These are phyloP conservation scores for Gari tellinella DNA, from an alignment of 2,888 invertebrate species.

Conservation along the genomic window DNA sequence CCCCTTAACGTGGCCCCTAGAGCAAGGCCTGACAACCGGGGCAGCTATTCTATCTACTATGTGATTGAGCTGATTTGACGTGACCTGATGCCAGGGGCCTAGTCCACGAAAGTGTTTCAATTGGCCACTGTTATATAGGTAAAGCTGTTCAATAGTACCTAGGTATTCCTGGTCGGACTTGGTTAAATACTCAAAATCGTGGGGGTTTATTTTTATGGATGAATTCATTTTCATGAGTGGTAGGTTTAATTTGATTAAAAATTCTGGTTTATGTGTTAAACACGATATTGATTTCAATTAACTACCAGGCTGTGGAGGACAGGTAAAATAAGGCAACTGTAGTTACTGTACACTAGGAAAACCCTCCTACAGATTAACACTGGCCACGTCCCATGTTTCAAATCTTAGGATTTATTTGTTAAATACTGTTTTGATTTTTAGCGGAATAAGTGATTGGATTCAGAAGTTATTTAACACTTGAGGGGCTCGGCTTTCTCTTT, in stretches of 20 bases:
- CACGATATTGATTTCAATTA: constrained; percentile 31
- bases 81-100: constrained; percentile 70
- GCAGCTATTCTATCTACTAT: constrained; percentile 62
- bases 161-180: constrained; percentile 58
- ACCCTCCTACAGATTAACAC: too few species aligned
- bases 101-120: constrained; percentile 66
- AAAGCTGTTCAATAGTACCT: constrained; percentile 46
- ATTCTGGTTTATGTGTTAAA: constrained; percentile 17
- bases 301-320: too few species aligned
- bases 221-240: constrained; percentile 45
- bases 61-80: constrained; percentile 52
- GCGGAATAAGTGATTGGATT: too few species aligned
- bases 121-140: constrained; percentile 60
- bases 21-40: constrained; percentile 61
- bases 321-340: too few species aligned
- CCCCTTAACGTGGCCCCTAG: constrained; percentile 62
- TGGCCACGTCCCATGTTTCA: too few species aligned
- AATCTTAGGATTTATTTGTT: too few species aligned
- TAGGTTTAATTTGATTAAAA: constrained; percentile 41
- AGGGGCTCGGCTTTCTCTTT: too few species aligned
- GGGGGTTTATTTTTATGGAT: constrained; percentile 56
- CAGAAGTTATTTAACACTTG: too few species aligned
- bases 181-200: constrained; percentile 62
- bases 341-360: too few species aligned
- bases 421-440: too few species aligned